Percentiles rank a stretch among this genome's conserved stretches.
phyloP scores from a whole-genome alignment of 2,113 vertebrate genomes.

The Panthera leo region DNA sequence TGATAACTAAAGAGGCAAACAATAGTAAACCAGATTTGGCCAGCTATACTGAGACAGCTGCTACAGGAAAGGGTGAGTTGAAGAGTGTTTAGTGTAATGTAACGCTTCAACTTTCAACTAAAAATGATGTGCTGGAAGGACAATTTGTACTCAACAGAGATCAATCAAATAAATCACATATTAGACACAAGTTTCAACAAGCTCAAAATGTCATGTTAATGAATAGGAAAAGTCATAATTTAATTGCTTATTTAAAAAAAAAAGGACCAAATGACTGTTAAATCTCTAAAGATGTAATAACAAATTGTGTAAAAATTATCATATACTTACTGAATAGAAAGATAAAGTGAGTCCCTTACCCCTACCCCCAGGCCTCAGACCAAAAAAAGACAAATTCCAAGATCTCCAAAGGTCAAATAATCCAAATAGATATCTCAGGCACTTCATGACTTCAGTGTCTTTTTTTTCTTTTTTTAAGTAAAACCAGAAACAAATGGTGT shows the following conservation, averaged over 20 bases:
- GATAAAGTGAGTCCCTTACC: background rate
- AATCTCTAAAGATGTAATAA: background rate
- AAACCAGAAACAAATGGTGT: background rate
- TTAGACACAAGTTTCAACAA: slow-evolving; percentile 24
- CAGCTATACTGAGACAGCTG: background rate
- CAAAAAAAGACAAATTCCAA: background rate
- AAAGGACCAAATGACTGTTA: background rate
- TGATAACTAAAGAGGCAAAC: background rate
- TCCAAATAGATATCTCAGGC: background rate
- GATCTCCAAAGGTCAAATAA: background rate
- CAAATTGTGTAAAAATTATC: background rate
- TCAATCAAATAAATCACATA: slow-evolving; percentile 4
- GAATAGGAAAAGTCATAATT: background rate
- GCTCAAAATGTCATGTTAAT: background rate
- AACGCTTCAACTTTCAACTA: background rate
- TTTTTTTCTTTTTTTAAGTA: background rate
- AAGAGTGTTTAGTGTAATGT: background rate
- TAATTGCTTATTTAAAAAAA: slow-evolving; percentile 21
- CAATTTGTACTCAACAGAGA: background rate
- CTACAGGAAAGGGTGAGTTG: background rate
- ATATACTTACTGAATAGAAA: background rate
- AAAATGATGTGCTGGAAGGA: background rate
- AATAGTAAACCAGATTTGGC: background rate
- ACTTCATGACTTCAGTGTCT: background rate
- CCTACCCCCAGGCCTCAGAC: background rate